Percentiles rank a stretch among this genome's conserved stretches.
These are phyloP conservation scores for Todus mexicanus DNA, from an alignment of 2,797 vertebrate species.

Conservation along the genomic window DNA sequence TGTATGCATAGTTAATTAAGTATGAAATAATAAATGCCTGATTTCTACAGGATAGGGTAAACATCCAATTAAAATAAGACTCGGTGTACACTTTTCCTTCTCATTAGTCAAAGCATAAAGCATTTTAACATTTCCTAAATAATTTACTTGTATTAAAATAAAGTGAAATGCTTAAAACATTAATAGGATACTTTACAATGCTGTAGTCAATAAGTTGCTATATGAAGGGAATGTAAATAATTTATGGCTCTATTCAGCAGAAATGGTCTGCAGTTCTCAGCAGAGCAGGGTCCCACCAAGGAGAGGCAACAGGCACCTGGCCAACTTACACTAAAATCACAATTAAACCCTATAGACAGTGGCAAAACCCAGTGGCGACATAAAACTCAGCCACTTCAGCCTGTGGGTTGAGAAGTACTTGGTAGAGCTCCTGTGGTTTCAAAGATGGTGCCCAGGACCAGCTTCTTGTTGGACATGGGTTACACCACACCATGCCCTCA, in stretches of 20 bases:
- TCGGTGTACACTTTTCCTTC: conserved; percentile 54
- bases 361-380: not conserved
- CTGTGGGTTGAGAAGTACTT: fast-evolving
- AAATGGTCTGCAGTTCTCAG: conserved; percentile 1
- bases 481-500: not conserved
- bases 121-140: conserved; percentile 74
- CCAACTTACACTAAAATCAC: not conserved
- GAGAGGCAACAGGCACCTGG: not conserved
- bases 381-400: not conserved
- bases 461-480: not conserved
- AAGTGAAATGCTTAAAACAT: conserved; percentile 75
- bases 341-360: not conserved
- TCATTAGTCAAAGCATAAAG: conserved; percentile 75
- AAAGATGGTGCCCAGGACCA: fast-evolving
- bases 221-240: conserved; percentile 69
- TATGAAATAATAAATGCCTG: conserved; percentile 69
- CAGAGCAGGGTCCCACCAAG: not conserved
- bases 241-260: conserved; percentile 53
- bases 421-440: not conserved
- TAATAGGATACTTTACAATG: conserved; percentile 70
- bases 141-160: conserved; percentile 77
- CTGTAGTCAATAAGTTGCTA: conserved; percentile 69
- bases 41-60: conserved; percentile 71
- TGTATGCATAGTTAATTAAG: conserved; percentile 63
- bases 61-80: conserved; percentile 74